These are phyloP conservation scores for Rhinichthys osculus DNA, from an alignment of 2,797 vertebrate species.

Conservation along the genomic window DNA sequence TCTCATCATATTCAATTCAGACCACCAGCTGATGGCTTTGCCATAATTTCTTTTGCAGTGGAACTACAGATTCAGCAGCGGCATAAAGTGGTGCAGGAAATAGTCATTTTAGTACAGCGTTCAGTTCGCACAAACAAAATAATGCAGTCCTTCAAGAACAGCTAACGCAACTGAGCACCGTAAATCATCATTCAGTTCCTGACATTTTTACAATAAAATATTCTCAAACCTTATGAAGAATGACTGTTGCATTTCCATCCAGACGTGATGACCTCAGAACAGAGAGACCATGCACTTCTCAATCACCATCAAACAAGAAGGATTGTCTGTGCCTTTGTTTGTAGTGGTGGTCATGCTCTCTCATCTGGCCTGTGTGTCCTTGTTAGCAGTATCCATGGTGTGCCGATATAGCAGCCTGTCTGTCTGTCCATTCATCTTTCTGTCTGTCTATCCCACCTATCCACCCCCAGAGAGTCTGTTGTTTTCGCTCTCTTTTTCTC, in stretches of 20 bases:
- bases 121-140: neutral
- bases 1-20: neutral
- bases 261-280: neutral
- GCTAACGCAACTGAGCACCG: neutral
- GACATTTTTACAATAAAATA: neutral
- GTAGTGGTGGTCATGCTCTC: constrained; percentile 28
- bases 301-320: constrained; percentile 25
- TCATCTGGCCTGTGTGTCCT: constrained; percentile 30
- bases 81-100: neutral
- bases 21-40: neutral
- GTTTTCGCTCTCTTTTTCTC: constrained; percentile 18
- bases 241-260: neutral
- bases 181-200: neutral
- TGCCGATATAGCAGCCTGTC: neutral
- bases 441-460: constrained; percentile 19
- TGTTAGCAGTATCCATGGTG: constrained; percentile 41
- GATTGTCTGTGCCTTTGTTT: constrained; percentile 22
- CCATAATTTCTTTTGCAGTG: neutral
- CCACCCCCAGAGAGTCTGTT: constrained; percentile 3
- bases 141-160: neutral
- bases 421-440: constrained; percentile 28
- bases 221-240: neutral
- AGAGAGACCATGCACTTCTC: neutral
- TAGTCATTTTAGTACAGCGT: neutral
- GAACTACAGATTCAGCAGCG: neutral